phyloP scores from a whole-genome alignment of 2,113 vertebrate genomes.

The Glareola pratincola region DNA sequence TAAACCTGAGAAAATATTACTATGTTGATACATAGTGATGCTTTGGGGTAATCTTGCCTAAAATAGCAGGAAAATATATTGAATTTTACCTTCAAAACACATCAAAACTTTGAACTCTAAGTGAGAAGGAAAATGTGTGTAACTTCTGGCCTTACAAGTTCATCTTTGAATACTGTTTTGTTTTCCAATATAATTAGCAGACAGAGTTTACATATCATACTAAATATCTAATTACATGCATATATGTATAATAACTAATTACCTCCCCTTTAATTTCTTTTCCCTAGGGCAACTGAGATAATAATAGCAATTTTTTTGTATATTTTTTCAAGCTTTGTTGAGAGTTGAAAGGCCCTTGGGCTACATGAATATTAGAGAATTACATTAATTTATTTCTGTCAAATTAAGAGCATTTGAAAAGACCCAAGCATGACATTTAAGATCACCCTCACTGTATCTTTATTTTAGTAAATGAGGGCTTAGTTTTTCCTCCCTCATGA shows the following conservation, averaged over 20 bases:
- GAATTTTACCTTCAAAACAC: neutral
- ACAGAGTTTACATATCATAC: neutral
- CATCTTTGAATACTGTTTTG: neutral
- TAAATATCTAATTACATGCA: constrained; percentile 48
- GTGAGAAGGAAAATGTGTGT: neutral
- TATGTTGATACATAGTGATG: neutral
- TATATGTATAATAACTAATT: constrained; percentile 42
- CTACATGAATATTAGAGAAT: neutral
- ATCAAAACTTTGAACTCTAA: neutral
- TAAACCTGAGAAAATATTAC: neutral
- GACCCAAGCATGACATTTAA: neutral
- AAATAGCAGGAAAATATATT: neutral
- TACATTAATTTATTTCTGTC: constrained; percentile 10
- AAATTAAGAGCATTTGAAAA: neutral
- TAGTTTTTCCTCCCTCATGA: neutral
- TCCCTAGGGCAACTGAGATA: neutral
- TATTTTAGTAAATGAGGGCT: neutral
- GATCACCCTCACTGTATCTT: neutral
- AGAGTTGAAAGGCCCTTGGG: neutral
- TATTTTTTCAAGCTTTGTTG: neutral
- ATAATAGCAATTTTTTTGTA: neutral
- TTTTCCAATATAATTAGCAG: neutral
- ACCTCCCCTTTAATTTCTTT: neutral
- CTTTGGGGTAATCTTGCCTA: neutral
- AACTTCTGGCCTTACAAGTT: neutral